These are phyloP conservation scores for Agrochola lychnidis DNA, from an alignment of 2,888 invertebrate species.

Conservation along the genomic window DNA sequence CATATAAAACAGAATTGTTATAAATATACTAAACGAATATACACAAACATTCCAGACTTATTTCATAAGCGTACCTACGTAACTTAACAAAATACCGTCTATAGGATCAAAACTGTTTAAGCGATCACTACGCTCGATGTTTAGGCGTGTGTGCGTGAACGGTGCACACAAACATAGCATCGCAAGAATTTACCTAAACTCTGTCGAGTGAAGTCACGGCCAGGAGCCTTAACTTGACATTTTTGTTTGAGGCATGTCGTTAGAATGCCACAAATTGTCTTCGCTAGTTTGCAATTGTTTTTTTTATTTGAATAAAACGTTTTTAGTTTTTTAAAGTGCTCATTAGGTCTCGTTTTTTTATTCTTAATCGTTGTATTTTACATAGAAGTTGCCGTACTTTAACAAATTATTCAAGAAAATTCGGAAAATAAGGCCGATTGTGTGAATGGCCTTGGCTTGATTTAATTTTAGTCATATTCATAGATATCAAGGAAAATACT, in stretches of 20 bases:
- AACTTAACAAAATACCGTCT: too few relatives aligned
- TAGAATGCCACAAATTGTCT: constrained; percentile 1
- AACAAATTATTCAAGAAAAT: not conserved
- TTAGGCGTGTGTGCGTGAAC: too few relatives aligned
- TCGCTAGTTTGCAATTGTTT: not conserved
- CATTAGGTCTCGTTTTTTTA: not conserved
- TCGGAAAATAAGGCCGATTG: not conserved
- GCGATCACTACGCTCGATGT: too few relatives aligned
- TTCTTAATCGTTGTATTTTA: not conserved
- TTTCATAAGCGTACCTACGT: too few relatives aligned
- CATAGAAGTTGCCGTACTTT: not conserved
- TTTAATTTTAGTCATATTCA: not conserved
- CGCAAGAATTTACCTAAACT: too few relatives aligned
- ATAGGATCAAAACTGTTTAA: too few relatives aligned
- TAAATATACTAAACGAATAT: too few relatives aligned
- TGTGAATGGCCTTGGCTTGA: not conserved
- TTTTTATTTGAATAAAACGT: not conserved
- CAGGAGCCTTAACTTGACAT: not conserved
- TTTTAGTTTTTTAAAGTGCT: constrained; percentile 9
- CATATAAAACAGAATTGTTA: too few relatives aligned
- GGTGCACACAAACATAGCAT: too few relatives aligned
- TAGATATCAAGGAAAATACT: constrained; percentile 1
- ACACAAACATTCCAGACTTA: too few relatives aligned
- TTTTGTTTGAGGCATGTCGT: constrained; percentile 12
- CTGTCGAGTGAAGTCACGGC: too few relatives aligned